Percentiles rank a stretch among this genome's conserved stretches.
These are phyloP conservation scores for Candidula unifasciata DNA, from an alignment of 2,888 invertebrate genomes.

Conservation along the genomic window DNA sequence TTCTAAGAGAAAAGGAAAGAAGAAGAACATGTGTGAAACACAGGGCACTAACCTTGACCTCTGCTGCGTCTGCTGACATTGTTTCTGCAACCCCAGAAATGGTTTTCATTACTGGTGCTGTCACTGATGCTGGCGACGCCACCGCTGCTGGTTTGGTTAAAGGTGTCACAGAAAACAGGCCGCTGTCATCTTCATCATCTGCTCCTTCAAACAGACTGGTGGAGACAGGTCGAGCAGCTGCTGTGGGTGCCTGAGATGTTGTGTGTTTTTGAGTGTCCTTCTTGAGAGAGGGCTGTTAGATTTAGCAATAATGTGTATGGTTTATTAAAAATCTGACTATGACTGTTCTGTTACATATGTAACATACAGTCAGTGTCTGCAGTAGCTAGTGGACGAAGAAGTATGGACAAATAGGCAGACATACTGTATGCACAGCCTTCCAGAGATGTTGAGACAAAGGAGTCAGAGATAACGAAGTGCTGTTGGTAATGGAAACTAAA, in stretches of 20 bases:
- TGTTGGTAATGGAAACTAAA: too few relatives aligned
- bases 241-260: neutral
- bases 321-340: too few relatives aligned
- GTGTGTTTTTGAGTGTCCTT: neutral
- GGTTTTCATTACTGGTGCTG: conserved; percentile 43
- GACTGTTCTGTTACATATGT: too few relatives aligned
- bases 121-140: neutral
- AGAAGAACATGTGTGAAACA: neutral
- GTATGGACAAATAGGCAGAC: too few relatives aligned
- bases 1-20: too few relatives aligned
- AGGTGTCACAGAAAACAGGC: conserved; percentile 58
- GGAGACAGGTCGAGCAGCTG: neutral
- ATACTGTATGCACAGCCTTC: too few relatives aligned
- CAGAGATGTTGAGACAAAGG: too few relatives aligned
- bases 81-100: conserved; percentile 36
- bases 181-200: conserved; percentile 61
- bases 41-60: conserved; percentile 11
- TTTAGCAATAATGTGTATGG: neutral
- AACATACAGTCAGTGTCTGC: too few relatives aligned
- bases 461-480: too few relatives aligned
- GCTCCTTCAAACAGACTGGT: conserved; percentile 52
- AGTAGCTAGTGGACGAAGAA: too few relatives aligned
- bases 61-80: conserved; percentile 27
- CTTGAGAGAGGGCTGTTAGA: neutral
- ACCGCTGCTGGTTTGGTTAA: conserved; percentile 41